Conservation (phyloP, 2,888 invertebrate genomes). For the Tenthredo livida region DNA sequence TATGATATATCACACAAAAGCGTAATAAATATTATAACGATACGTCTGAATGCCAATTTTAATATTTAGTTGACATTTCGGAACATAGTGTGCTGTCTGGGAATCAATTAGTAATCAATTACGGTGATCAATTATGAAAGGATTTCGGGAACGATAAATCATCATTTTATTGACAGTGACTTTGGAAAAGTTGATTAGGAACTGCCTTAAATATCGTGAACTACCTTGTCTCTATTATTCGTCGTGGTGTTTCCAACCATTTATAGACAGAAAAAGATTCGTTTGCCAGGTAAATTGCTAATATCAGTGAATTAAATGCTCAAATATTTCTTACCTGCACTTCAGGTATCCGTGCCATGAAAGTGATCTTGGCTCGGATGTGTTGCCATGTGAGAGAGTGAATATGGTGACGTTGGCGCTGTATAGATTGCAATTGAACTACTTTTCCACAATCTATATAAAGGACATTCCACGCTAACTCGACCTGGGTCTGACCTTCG, state of each 20-base stretch:
- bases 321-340: too few species aligned
- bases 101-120: not conserved
- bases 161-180: slow-evolving; percentile 11
- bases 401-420: not conserved
- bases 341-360: not conserved
- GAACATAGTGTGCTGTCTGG: not conserved
- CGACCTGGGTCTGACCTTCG: too few species aligned
- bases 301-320: not conserved
- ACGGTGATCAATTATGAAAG: not conserved
- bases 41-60: not conserved
- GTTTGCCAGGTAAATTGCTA: not conserved
- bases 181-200: not conserved
- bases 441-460: not conserved
- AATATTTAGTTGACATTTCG: not conserved
- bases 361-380: not conserved
- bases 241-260: slow-evolving; percentile 7
- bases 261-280: not conserved
- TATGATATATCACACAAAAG: not conserved
- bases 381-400: not conserved
- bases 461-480: too few species aligned
- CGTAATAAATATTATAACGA: not conserved
- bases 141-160: not conserved
- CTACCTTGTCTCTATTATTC: not conserved
- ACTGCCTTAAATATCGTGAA: slow-evolving; percentile 18
- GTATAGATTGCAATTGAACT: not conserved